These are phyloP conservation scores for Liposcelis brunnea DNA, from an alignment of 2,888 invertebrate species.

Conservation along the genomic window DNA sequence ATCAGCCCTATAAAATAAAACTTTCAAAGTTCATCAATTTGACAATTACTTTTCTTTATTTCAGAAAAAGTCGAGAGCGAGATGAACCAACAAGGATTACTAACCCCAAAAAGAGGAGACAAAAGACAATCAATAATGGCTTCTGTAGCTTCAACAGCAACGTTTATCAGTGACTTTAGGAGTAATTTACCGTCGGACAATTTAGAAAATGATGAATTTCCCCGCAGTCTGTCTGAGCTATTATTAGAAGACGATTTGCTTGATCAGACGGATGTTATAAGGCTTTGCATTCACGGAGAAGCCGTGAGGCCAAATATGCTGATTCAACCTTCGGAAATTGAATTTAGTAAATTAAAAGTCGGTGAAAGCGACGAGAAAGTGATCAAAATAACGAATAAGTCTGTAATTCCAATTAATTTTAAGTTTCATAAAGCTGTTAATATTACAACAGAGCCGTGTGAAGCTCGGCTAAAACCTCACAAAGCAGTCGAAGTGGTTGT, in stretches of 20 bases:
- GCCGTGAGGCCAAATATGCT: conserved; percentile 31
- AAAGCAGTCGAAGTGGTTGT: too few species aligned
- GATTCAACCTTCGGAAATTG: conserved; percentile 30
- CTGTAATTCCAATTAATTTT: conserved; percentile 27
- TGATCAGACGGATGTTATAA: conserved; percentile 19
- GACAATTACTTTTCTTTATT: background rate
- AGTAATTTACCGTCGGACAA: too few species aligned
- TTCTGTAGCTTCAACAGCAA: too few species aligned
- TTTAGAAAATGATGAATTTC: too few species aligned
- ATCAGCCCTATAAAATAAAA: too few species aligned
- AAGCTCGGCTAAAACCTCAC: too few species aligned
- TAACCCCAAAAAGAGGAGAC: background rate
- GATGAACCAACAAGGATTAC: background rate
- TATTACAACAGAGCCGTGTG: conserved; percentile 28
- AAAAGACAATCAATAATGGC: too few species aligned
- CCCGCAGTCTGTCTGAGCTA: too few species aligned
- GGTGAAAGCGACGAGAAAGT: conserved; percentile 25
- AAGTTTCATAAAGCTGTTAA: conserved; percentile 27
- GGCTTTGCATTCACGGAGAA: conserved; percentile 38
- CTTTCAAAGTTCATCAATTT: background rate
- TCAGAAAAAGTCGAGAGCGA: background rate
- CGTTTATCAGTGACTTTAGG: too few species aligned
- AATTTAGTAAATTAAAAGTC: conserved; percentile 30
- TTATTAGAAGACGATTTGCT: conserved; percentile 17
- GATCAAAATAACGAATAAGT: conserved; percentile 30